Evolutionary conservation across 2,113 vertebrate genomes (phyloP), one percentile per base, ranked within the genome.

Genomic region (Falco punctatus): DNA sequence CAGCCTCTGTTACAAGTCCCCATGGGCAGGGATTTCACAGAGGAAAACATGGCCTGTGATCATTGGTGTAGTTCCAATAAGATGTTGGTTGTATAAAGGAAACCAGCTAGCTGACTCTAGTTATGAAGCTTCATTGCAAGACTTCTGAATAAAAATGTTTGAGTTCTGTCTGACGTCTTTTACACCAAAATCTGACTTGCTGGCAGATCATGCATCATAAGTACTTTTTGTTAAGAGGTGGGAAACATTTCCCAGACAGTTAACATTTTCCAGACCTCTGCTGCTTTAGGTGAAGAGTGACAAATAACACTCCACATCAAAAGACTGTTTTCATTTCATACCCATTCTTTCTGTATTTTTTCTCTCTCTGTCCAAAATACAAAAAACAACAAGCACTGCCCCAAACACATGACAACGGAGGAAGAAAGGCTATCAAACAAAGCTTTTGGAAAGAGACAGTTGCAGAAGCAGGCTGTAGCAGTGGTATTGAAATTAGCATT

Each of bases 261-360:
- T 94, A 91, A 94, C 21, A 1, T 94, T 96, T 95, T 96, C 90
- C 74, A 96, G 81, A 94, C 90, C 74, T 85, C 44, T 92, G 32
- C 40, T 94, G 81, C 66, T 92, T 90, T 93, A 66, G 44, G 52
- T 94, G 85, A 95, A 90, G 82, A 90, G 62, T 95, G 86, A 92
- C 82, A 86, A 96, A 92, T 88, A 94, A 27, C 46, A 70, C 54
- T 15, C 49, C 74, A 48, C 38, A 57, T 93, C 86, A 93, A 73
- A 92, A 77, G 57, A 64, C 28, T 82, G 11, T 82, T 92, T 83
- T 88, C 52, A 66, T 90, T 92, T 90, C 65, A 67, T n/a, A 16
- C 7, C 44, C 18, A 14, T 79, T 91, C 32, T 85, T 80, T 54
- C 38, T 86, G 35, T 74, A 81, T 80, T 90, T 8, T 84, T 15